Conservation (phyloP, 2,888 invertebrate genomes). For the Eupithecia inturbata region DNA sequence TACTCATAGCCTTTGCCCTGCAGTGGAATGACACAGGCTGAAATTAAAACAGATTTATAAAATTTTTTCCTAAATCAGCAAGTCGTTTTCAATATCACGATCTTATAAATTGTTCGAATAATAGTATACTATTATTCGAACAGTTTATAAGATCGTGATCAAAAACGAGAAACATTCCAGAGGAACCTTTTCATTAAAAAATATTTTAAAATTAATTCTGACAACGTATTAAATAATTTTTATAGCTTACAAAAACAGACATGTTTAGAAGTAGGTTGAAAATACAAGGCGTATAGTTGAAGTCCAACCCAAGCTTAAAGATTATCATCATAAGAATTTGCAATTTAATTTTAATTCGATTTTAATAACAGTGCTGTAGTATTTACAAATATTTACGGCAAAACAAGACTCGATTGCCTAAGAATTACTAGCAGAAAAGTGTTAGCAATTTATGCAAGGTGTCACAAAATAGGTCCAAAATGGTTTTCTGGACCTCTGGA, state of each 20-base stretch:
- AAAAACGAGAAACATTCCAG: too few species aligned
- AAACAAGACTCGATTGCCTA: background rate
- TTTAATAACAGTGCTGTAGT: background rate
- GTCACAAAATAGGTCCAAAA: background rate
- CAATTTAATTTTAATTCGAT: background rate
- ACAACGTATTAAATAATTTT: too few species aligned
- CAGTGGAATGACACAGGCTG: background rate
- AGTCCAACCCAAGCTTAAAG: background rate
- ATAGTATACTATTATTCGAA: too few species aligned
- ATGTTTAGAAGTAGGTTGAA: background rate
- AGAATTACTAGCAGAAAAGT: background rate
- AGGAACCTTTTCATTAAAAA: too few species aligned
- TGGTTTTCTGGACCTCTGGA: background rate
- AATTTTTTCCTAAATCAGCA: too few species aligned
- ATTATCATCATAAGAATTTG: constrained; percentile 6
- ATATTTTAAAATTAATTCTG: too few species aligned
- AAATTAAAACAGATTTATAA: too few species aligned
- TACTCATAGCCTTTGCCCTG: background rate
- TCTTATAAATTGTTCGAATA: too few species aligned
- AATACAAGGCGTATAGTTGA: background rate
- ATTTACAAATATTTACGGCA: background rate
- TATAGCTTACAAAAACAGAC: too few species aligned
- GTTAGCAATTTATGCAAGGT: background rate
- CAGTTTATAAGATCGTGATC: too few species aligned
- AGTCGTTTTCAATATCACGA: too few species aligned